Conservation (phyloP, 1,140 invertebrate genomes). For the Sitophilus oryzae region DNA sequence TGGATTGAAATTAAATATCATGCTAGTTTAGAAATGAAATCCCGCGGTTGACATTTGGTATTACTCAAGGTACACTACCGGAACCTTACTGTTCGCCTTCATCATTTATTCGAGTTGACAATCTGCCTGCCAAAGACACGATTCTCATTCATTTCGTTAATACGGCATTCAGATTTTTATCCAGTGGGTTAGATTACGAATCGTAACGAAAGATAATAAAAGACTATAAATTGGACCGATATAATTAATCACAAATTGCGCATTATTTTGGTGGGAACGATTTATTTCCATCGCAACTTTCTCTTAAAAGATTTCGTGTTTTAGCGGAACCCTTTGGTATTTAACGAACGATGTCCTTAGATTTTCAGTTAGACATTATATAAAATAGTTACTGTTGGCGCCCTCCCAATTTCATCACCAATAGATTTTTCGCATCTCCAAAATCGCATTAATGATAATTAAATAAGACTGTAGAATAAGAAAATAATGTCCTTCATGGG, state of each 20-base stretch:
- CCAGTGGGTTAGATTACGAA: constrained; percentile 4
- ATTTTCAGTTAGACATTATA: too few relatives aligned
- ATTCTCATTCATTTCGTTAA: constrained; percentile 10
- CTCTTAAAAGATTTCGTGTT: background rate
- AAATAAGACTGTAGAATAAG: too few relatives aligned
- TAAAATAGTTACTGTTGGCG: too few relatives aligned
- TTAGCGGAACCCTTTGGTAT: background rate
- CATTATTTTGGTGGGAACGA: background rate
- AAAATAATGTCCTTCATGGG: too few relatives aligned
- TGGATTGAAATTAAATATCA: background rate
- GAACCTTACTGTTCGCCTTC: background rate
- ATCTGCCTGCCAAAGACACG: constrained; percentile 4
- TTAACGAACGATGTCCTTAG: too few relatives aligned
- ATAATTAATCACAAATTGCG: background rate
- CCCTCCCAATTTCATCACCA: too few relatives aligned
- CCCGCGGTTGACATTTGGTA: constrained; percentile 1
- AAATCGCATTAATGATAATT: too few relatives aligned
- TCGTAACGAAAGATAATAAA: constrained; percentile 13
- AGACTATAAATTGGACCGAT: constrained; percentile 9
- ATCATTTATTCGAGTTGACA: constrained; percentile 15
- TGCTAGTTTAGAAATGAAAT: background rate
- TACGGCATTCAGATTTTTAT: constrained; percentile 14
- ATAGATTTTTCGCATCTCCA: too few relatives aligned
- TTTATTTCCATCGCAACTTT: background rate
- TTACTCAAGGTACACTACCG: constrained; percentile 8